Evolutionary conservation across 1,140 invertebrate genomes (phyloP), one percentile per base, ranked within the genome.

Genomic region (Triops longicaudatus): DNA sequence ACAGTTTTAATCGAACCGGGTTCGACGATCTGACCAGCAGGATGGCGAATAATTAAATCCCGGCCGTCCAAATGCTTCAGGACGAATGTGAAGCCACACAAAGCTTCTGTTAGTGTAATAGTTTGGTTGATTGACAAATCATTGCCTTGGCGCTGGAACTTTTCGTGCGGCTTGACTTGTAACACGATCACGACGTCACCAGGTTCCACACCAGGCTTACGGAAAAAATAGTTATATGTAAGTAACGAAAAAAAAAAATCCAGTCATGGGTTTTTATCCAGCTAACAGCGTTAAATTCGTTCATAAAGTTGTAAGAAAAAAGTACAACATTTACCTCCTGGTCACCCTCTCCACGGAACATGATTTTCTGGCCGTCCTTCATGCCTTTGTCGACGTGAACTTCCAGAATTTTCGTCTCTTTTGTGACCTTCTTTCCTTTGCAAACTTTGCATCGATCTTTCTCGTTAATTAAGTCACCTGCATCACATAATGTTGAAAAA

Each of bases 381-480:
- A 96, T 96, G 79, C 93, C 95, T 85, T 95, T 95, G 81, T 97
- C 94, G 79, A 98, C 89, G 83, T 94, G 90, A 28, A 97, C 92
- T 83, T 96, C 93, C 6, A 97, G 83, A 75, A 94, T 91, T 85
- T 95, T 93, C 79, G 86, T 91, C 86, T 90, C 89, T 83, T 88
- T 89, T 72, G 88, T 83, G 37, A 93, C 90, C 84, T 96, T 96
- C 78, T 90, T 90, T 22, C 95, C 96, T 80, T 88, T 87, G 83
- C 96, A 98, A 63, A 85, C 86, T 80, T 88, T 87, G 83, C 95
- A 98, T 43, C 89, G 88, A 83, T 94, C 90, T 82, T 92, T 93
- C 73, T 94, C 91, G 82, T 88, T 90, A 78, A 96, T 91, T 42
- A 88, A 88, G 83, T 91, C 90, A 72, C 91, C 86, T 86, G 31